Evolutionary conservation across 2,888 invertebrate species (phyloP).

Genomic region (Mythimna impura): DNA sequence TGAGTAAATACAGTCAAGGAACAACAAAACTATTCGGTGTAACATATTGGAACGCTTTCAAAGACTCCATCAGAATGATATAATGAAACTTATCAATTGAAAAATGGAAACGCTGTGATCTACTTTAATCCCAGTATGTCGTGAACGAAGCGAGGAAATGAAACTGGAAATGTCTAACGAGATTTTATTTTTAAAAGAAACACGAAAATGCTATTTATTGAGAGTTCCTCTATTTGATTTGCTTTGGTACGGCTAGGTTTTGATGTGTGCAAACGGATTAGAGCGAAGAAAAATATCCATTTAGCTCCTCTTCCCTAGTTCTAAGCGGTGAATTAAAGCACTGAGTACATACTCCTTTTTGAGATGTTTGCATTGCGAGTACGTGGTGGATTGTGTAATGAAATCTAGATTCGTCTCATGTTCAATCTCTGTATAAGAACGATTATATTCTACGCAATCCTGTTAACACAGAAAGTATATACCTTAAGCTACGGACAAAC

Average conservation of each 20-base stretch:
- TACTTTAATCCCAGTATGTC: constrained; percentile 67
- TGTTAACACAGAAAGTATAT: not conserved
- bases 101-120: constrained; percentile 66
- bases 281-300: constrained; percentile 74
- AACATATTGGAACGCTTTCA: constrained; percentile 31
- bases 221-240: constrained; percentile 78
- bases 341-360: constrained; percentile 19
- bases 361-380: constrained; percentile 18
- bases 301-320: constrained; percentile 64
- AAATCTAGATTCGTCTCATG: not conserved
- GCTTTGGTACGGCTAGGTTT: constrained; percentile 71
- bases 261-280: constrained; percentile 78
- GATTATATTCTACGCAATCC: not conserved
- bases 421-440: not conserved
- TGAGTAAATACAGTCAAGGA: constrained; percentile 4
- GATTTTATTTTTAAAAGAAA: constrained; percentile 78
- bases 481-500: too few species aligned
- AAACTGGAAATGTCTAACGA: constrained; percentile 78
- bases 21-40: constrained; percentile 4
- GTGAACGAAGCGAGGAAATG: constrained; percentile 68
- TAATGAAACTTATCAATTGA: constrained; percentile 64
- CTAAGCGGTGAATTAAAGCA: constrained; percentile 56
- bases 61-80: constrained; percentile 42
- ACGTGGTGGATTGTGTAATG: constrained; percentile 11
- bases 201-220: constrained; percentile 79